These are phyloP conservation scores for Lacerta viridis DNA, from an alignment of 2,797 vertebrate genomes.

Conservation along the genomic window DNA sequence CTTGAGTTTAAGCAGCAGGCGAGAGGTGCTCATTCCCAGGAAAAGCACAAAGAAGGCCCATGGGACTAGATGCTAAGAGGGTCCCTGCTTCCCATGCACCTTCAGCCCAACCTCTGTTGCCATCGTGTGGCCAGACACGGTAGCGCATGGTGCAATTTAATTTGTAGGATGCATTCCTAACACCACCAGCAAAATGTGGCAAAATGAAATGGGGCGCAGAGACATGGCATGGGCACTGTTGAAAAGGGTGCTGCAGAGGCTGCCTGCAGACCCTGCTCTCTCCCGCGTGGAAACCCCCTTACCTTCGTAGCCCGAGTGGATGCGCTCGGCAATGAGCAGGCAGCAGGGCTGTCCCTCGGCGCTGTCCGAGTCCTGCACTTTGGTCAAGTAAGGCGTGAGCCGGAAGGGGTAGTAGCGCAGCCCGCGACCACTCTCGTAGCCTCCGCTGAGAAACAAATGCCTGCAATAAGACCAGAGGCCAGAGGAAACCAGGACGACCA, in stretches of 20 bases:
- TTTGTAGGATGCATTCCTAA: background rate
- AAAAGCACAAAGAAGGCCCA: background rate
- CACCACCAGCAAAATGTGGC: background rate
- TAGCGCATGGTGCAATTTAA: no score
- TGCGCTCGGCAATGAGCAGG: conserved; percentile 89
- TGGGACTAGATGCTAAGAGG: no score
- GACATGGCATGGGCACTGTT: background rate
- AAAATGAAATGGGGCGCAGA: background rate
- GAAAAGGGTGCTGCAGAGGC: background rate
- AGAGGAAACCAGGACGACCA: conserved; percentile 45
- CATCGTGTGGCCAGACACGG: background rate
- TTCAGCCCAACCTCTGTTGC: background rate
- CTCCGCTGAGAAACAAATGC: conserved; percentile 74
- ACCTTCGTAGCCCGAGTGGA: conserved; percentile 94
- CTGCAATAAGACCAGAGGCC: conserved; percentile 68
- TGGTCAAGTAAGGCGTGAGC: conserved; percentile 91
- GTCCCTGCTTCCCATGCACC: background rate
- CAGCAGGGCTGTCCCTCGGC: conserved; percentile 86
- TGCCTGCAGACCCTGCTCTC: background rate
- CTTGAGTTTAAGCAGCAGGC: background rate
- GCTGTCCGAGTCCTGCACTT: conserved; percentile 84
- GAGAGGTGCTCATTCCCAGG: background rate
- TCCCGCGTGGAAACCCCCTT: conserved; percentile 1
- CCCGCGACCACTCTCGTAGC: conserved; percentile 66
- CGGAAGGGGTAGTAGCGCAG: conserved; percentile 70